phyloP scores from a whole-genome alignment of 2,113 vertebrate species.

The Calonectris borealis region DNA sequence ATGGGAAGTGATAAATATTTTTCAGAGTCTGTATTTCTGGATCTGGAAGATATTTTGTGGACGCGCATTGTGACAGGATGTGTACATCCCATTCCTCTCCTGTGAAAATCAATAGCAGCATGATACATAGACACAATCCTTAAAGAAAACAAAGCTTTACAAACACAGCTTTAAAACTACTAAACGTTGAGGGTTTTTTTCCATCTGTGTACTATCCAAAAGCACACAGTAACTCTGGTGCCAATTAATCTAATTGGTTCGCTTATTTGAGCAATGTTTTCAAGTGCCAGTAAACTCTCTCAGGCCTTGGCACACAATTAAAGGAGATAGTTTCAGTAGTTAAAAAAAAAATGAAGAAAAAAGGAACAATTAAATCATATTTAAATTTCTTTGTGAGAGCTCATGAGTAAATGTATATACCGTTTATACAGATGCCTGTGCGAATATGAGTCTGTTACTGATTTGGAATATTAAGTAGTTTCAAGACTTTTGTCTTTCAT shows the following conservation, averaged over 20 bases:
- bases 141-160: neutral
- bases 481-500: slow-evolving; percentile 15
- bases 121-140: neutral
- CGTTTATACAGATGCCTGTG: neutral
- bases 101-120: neutral
- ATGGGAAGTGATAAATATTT: neutral
- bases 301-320: slow-evolving; percentile 29
- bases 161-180: neutral
- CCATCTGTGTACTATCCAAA: neutral
- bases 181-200: neutral
- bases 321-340: slow-evolving; percentile 11
- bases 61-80: neutral
- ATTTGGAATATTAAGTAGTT: slow-evolving; percentile 25
- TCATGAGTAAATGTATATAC: neutral
- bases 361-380: slow-evolving; percentile 10
- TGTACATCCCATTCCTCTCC: neutral
- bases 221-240: slow-evolving; percentile 14
- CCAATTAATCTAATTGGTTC: slow-evolving; percentile 53
- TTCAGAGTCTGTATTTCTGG: neutral
- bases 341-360: neutral
- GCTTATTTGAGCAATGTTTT: slow-evolving; percentile 41
- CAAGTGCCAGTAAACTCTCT: slow-evolving; percentile 31
- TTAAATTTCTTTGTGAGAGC: slow-evolving; percentile 20
- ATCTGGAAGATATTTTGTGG: neutral
- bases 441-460: slow-evolving; percentile 2